phyloP scores from a whole-genome alignment of 2,888 invertebrate genomes.

The Muschampia plurimacula region DNA sequence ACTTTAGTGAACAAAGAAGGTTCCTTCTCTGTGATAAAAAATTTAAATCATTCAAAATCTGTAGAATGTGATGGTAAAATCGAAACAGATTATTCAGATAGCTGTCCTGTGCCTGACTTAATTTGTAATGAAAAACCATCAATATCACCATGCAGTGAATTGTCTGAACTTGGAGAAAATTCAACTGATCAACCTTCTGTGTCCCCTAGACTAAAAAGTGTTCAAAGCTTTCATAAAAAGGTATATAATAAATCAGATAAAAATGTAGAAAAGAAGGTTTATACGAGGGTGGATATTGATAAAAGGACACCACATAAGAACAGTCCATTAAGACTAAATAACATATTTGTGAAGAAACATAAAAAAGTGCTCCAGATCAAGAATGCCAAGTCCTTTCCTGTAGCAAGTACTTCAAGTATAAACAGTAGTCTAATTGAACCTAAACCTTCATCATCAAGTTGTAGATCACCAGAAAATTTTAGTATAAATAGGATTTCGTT shows the following conservation, averaged over 20 bases:
- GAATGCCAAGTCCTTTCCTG: slow-evolving; percentile 60
- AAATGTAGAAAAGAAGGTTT: neutral
- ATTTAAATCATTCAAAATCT: slow-evolving; percentile 65
- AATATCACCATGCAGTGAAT: slow-evolving; percentile 80
- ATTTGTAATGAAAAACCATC: slow-evolving; percentile 83
- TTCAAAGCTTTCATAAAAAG: slow-evolving; percentile 49
- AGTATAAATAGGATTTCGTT: slow-evolving; percentile 63
- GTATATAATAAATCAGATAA: slow-evolving; percentile 50
- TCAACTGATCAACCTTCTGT: slow-evolving; percentile 64
- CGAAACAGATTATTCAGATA: slow-evolving; percentile 75
- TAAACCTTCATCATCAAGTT: slow-evolving; percentile 63
- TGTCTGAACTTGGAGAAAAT: slow-evolving; percentile 78
- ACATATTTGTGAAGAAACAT: slow-evolving; percentile 76
- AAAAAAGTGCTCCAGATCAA: slow-evolving; percentile 79
- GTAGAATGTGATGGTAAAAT: slow-evolving; percentile 64
- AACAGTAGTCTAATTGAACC: slow-evolving; percentile 55
- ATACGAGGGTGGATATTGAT: slow-evolving; percentile 46
- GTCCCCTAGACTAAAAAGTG: slow-evolving; percentile 59
- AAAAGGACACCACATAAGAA: slow-evolving; percentile 50
- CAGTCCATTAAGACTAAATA: slow-evolving; percentile 70
- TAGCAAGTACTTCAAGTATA: slow-evolving; percentile 46
- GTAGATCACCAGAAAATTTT: slow-evolving; percentile 66
- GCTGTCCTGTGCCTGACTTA: slow-evolving; percentile 78
- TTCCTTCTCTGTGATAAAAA: slow-evolving; percentile 79
- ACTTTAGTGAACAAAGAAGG: slow-evolving; percentile 61